phyloP scores from a whole-genome alignment of 1,140 invertebrate genomes.

The Metaphire vulgaris region DNA sequence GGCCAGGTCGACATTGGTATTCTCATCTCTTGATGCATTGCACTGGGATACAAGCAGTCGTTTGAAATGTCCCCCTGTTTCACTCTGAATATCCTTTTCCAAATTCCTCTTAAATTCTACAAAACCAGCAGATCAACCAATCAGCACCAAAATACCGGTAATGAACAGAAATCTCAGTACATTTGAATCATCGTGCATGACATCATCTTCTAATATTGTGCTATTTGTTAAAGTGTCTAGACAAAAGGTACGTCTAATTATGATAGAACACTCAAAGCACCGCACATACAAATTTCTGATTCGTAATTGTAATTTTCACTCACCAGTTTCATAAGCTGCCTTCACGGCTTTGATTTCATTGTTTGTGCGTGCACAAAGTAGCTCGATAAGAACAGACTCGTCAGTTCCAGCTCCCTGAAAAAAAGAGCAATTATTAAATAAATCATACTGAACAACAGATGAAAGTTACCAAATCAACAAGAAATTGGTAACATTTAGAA shows the following conservation, averaged over 20 bases:
- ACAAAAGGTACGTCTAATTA: not conserved
- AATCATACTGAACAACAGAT: no score
- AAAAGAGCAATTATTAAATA: no score
- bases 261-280: not conserved
- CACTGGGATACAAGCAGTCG: slow-evolving; percentile 67
- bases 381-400: slow-evolving; percentile 54
- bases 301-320: slow-evolving; percentile 10
- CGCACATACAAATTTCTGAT: not conserved
- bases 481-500: no score
- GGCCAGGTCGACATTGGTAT: slow-evolving; percentile 42
- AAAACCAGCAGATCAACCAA: slow-evolving; percentile 23
- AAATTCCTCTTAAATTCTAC: slow-evolving; percentile 74
- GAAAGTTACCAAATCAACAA: no score
- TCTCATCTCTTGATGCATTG: slow-evolving; percentile 44
- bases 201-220: not conserved
- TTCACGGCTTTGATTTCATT: slow-evolving; percentile 51
- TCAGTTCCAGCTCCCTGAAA: slow-evolving; percentile 55
- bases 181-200: not conserved
- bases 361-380: slow-evolving; percentile 54
- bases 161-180: not conserved
- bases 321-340: slow-evolving; percentile 43
- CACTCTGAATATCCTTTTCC: slow-evolving; percentile 79
- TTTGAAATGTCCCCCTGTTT: slow-evolving; percentile 88
- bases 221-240: not conserved
- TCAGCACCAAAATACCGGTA: not conserved